Evolutionary conservation across 2,888 invertebrate species (phyloP).

Genomic region (Drosophila atripex): DNA sequence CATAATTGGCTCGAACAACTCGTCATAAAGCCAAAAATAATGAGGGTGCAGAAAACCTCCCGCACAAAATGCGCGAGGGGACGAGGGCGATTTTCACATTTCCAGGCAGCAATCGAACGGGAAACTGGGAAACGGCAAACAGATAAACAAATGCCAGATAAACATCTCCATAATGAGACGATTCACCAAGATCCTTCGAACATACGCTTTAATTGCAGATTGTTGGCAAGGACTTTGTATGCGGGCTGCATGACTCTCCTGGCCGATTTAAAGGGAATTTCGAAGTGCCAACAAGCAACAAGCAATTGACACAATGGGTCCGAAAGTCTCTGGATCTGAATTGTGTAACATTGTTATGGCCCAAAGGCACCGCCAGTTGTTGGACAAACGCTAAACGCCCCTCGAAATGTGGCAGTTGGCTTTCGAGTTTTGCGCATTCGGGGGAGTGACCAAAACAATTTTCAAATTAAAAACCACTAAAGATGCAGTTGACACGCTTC

Average conservation of each 20-base stretch:
- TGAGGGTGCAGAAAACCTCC: constrained; percentile 61
- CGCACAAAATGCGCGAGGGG: constrained; percentile 40
- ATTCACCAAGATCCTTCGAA: constrained; percentile 57
- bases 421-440: constrained; percentile 1
- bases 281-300: constrained; percentile 61
- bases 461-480: constrained; percentile 79
- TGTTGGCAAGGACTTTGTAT: constrained; percentile 63
- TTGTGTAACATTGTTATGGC: constrained; percentile 19
- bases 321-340: constrained; percentile 12
- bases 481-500: constrained; percentile 78
- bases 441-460: constrained; percentile 71
- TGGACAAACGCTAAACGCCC: constrained; percentile 65
- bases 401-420: constrained; percentile 22
- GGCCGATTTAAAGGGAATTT: constrained; percentile 4
- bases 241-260: constrained; percentile 50
- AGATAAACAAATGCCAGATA: constrained; percentile 70
- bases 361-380: constrained; percentile 55
- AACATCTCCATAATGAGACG: constrained; percentile 80
- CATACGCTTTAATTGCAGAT: constrained; percentile 76
- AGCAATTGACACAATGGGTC: constrained; percentile 44
- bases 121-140: constrained; percentile 39
- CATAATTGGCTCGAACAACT: constrained; percentile 71
- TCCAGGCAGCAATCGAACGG: constrained; percentile 54
- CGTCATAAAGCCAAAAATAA: constrained; percentile 74
- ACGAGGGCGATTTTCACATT: constrained; percentile 52